A percentile compares a stretch with the other conserved stretches of the same genome.
Evolutionary conservation across 2,888 invertebrate genomes (phyloP).

Genomic region (Mimachlamys varia): DNA sequence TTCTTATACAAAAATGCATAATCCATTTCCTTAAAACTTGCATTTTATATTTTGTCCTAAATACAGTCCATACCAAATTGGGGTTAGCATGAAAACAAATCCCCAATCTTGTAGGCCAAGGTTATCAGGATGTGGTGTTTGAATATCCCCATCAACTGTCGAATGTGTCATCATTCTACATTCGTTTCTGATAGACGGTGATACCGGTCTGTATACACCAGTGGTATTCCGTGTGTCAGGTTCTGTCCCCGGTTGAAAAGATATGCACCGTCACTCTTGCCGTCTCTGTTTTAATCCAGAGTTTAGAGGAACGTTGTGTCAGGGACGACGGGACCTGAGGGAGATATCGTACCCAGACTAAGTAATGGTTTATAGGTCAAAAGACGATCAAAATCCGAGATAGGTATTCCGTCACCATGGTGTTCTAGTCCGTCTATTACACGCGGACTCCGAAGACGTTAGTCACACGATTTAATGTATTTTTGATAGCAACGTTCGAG

Average conservation of each 20-base stretch:
- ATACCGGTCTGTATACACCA: neutral
- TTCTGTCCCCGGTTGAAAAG: neutral
- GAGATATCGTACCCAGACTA: neutral
- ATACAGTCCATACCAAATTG: no score
- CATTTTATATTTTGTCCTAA: no score
- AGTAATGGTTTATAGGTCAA: conserved; percentile 11
- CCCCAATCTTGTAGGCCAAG: no score
- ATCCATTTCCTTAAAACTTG: no score
- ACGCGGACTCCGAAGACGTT: neutral
- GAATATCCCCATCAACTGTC: neutral
- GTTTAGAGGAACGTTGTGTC: neutral
- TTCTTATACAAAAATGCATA: no score
- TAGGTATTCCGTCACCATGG: neutral
- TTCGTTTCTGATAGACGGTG: neutral
- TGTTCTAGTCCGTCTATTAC: neutral
- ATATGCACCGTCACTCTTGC: neutral
- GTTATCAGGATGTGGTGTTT: neutral
- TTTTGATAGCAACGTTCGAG: neutral
- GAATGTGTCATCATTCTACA: neutral
- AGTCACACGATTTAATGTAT: neutral
- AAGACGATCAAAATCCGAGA: neutral
- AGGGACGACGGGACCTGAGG: neutral
- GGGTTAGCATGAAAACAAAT: no score
- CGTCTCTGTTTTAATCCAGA: neutral
- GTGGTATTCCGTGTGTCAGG: neutral